Conservation (phyloP, 1,140 invertebrate genomes). For the Agrypnia vestita region DNA sequence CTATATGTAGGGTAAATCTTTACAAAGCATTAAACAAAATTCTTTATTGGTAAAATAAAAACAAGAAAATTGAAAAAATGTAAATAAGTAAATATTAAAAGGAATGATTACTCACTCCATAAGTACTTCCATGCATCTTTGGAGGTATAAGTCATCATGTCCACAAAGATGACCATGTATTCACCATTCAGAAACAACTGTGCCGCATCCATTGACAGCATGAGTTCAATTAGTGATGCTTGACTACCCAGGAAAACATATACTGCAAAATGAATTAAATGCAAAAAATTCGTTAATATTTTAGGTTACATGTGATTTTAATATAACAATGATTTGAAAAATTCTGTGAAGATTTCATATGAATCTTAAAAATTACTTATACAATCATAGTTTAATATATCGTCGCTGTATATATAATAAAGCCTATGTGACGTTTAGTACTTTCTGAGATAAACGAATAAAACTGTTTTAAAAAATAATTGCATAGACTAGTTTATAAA, state of each 20-base stretch:
- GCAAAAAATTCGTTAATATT: no score
- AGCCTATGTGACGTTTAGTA: no score
- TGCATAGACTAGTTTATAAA: no score
- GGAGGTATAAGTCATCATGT: constrained; percentile 88
- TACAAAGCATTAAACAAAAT: not conserved
- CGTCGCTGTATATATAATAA: no score
- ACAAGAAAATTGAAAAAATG: not conserved
- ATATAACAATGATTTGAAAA: no score
- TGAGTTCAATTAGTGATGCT: constrained; percentile 88
- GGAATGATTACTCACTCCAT: constrained; percentile 70
- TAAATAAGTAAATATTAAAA: not conserved
- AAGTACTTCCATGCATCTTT: constrained; percentile 89
- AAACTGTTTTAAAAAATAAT: no score
- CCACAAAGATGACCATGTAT: constrained; percentile 96
- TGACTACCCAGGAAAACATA: constrained; percentile 93
- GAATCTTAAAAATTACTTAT: no score
- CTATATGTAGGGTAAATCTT: no score
- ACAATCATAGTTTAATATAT: no score
- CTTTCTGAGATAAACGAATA: no score
- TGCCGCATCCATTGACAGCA: constrained; percentile 90
- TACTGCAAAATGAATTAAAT: constrained; percentile 75
- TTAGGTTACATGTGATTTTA: no score
- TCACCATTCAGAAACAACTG: constrained; percentile 92
- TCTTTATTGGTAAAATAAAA: not conserved
- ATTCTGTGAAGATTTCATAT: no score